A percentile compares a stretch with the other conserved stretches of the same genome.
Evolutionary conservation across 2,888 invertebrate genomes (phyloP).

Genomic region (Lithophane semibrunnea): DNA sequence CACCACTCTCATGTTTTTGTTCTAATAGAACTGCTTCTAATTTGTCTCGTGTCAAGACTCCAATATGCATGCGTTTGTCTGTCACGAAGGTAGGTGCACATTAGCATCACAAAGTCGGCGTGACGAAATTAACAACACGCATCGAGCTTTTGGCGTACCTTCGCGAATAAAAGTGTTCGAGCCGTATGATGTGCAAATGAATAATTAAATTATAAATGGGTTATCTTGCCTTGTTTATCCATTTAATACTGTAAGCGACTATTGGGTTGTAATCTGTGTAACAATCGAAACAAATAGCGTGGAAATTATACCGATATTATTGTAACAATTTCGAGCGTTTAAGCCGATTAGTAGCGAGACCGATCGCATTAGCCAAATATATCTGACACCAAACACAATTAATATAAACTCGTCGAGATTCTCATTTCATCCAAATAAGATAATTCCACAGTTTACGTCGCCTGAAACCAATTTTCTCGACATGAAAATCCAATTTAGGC

Average conservation of each 20-base stretch:
- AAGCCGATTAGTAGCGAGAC: conserved; percentile 40
- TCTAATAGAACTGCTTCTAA: conserved; percentile 59
- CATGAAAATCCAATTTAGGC: conserved; percentile 31
- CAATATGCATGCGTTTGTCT: conserved; percentile 67
- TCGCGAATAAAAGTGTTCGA: conserved; percentile 45
- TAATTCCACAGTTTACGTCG: conserved; percentile 8
- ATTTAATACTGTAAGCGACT: neutral
- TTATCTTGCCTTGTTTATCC: neutral
- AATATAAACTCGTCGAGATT: conserved; percentile 38
- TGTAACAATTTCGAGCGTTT: conserved; percentile 37
- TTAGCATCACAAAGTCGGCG: conserved; percentile 84
- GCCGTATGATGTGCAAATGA: conserved; percentile 36
- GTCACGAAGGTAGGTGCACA: conserved; percentile 61
- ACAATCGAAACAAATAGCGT: conserved; percentile 11
- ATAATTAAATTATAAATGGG: conserved; percentile 28
- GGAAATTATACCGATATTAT: conserved; percentile 32
- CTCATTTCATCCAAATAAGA: conserved; percentile 21
- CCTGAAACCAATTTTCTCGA: conserved; percentile 34
- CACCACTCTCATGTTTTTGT: conserved; percentile 42
- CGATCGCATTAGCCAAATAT: conserved; percentile 43
- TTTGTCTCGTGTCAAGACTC: conserved; percentile 69
- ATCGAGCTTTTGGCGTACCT: conserved; percentile 60
- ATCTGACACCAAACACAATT: conserved; percentile 28
- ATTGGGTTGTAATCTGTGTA: conserved; percentile 3
- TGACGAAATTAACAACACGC: conserved; percentile 78